Conservation (phyloP, 1,140 invertebrate species). For the Drosophila eugracilis region DNA sequence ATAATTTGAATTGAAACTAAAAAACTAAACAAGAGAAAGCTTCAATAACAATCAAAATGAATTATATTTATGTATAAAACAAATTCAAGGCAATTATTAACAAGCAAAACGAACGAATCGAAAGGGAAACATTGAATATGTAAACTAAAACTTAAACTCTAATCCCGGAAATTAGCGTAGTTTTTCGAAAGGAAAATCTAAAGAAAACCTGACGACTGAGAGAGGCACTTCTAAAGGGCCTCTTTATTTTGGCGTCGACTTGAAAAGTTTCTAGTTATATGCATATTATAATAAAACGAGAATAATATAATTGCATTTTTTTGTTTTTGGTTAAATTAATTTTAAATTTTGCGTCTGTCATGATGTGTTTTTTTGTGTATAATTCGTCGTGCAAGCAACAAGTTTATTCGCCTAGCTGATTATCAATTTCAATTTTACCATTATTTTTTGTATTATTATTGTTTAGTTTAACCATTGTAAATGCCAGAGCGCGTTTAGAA, state of each 20-base stretch:
- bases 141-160: slow-evolving; percentile 64
- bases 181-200: slow-evolving; percentile 47
- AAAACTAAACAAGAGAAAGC: too few species aligned
- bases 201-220: slow-evolving; percentile 37
- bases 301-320: slow-evolving; percentile 67
- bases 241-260: slow-evolving; percentile 31
- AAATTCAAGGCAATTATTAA: slow-evolving; percentile 54
- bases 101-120: slow-evolving; percentile 47
- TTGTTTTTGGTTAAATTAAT: slow-evolving; percentile 57
- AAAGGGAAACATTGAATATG: slow-evolving; percentile 53
- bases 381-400: slow-evolving; percentile 72
- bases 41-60: slow-evolving; percentile 74
- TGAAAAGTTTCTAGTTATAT: slow-evolving; percentile 71
- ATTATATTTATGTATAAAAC: slow-evolving; percentile 74
- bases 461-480: slow-evolving; percentile 55
- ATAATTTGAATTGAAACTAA: slow-evolving; percentile 71
- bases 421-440: slow-evolving; percentile 26
- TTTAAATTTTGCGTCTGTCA: slow-evolving; percentile 56
- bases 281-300: slow-evolving; percentile 51
- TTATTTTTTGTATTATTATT: slow-evolving; percentile 75
- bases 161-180: slow-evolving; percentile 53
- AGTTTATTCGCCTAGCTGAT: slow-evolving; percentile 51
- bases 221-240: slow-evolving; percentile 62
- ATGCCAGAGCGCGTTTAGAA: slow-evolving; percentile 9
- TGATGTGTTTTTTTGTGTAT: slow-evolving; percentile 66